phyloP scores from a whole-genome alignment of 2,888 invertebrate species.

The Sarcophaga subvicina region DNA sequence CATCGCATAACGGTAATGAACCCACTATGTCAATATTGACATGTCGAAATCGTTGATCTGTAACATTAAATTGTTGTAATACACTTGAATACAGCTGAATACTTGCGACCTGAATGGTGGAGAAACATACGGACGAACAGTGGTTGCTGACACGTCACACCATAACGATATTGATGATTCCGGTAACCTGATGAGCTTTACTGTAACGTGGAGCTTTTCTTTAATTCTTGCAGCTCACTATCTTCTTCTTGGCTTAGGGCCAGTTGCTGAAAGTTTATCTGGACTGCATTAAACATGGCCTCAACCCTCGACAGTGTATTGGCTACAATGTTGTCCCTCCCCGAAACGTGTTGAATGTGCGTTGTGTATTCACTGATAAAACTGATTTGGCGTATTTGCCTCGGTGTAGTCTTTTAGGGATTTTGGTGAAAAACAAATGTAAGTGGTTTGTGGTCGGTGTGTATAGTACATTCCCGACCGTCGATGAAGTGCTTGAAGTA shows the following conservation, averaged over 20 bases:
- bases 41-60: conserved; percentile 69
- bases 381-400: conserved; percentile 6
- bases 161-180: conserved; percentile 32
- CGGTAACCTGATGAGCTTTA: conserved; percentile 35
- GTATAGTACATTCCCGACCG: conserved; percentile 13
- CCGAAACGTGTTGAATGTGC: conserved; percentile 17
- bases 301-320: conserved; percentile 1
- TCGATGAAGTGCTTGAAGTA: too few relatives aligned
- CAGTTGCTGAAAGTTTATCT: conserved; percentile 1
- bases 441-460: conserved; percentile 41
- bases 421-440: conserved; percentile 40
- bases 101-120: not conserved
- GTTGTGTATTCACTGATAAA: conserved; percentile 41
- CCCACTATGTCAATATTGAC: conserved; percentile 3
- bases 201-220: conserved; percentile 31
- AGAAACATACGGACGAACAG: conserved; percentile 43
- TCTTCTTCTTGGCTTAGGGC: not conserved
- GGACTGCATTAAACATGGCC: conserved; percentile 1
- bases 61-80: conserved; percentile 5
- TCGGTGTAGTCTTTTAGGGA: conserved; percentile 27
- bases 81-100: conserved; percentile 12
- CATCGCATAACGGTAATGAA: not conserved
- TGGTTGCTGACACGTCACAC: conserved; percentile 54
- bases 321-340: conserved; percentile 10
- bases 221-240: not conserved